Evolutionary conservation across 2,797 vertebrate species (phyloP).

Genomic region (Nyctibius grandis): DNA sequence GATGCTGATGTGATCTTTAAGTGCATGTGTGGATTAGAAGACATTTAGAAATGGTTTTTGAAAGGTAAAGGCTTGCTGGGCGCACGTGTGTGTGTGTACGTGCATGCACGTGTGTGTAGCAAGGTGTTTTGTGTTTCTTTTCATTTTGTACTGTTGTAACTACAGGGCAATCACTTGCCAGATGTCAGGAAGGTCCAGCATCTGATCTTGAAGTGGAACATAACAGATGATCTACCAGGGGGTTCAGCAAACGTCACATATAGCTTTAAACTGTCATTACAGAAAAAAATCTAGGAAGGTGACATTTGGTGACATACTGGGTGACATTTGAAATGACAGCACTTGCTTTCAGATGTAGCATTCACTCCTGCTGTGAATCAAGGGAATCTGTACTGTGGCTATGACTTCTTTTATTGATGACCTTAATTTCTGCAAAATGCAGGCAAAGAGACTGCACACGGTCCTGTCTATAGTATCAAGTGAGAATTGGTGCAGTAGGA

Average conservation of each 20-base stretch:
- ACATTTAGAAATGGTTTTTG: neutral
- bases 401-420: slow-evolving; percentile 31
- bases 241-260: slow-evolving; percentile 45
- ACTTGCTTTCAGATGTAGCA: slow-evolving; percentile 22
- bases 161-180: slow-evolving; percentile 4
- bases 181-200: slow-evolving; percentile 29
- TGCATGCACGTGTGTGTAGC: fast-evolving
- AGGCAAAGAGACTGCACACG: neutral
- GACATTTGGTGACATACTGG: slow-evolving; percentile 60
- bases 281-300: slow-evolving; percentile 38
- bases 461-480: neutral
- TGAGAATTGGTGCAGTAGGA: neutral
- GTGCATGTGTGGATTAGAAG: neutral
- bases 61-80: neutral
- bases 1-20: neutral
- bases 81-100: fast-evolving
- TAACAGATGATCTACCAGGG: slow-evolving; percentile 49
- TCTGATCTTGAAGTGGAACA: slow-evolving; percentile 30
- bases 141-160: neutral
- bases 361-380: slow-evolving; percentile 29
- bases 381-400: neutral
- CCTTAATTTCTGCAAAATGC: neutral
- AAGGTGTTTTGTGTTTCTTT: neutral
- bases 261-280: slow-evolving; percentile 55
- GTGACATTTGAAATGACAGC: slow-evolving; percentile 61